Evolutionary conservation across 2,113 vertebrate species (phyloP).

Genomic region (Scalopus aquaticus): DNA sequence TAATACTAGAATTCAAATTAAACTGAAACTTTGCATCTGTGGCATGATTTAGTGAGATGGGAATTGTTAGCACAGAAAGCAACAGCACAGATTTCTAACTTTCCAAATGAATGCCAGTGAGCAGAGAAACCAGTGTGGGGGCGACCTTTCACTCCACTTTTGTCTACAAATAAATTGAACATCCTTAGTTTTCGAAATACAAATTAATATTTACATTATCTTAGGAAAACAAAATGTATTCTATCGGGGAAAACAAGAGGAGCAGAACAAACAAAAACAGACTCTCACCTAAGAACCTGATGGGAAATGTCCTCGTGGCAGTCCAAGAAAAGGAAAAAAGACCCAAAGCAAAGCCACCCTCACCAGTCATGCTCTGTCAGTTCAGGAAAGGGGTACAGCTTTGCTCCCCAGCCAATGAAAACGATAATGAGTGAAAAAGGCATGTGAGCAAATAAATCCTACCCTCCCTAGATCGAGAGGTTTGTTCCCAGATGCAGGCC

Average conservation of each 20-base stretch:
- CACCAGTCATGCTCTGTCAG: neutral
- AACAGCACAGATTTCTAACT: neutral
- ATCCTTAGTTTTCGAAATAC: neutral
- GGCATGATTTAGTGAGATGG: slow-evolving; percentile 16
- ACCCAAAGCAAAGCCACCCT: neutral
- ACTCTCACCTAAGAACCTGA: neutral
- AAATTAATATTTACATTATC: neutral
- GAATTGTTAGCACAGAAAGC: neutral
- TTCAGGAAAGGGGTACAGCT: neutral
- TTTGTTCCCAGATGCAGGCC: neutral
- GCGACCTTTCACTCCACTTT: neutral
- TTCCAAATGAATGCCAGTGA: neutral
- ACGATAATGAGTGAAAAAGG: neutral
- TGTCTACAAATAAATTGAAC: neutral
- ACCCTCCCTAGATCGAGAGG: neutral
- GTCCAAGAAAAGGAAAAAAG: neutral
- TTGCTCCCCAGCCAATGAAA: neutral
- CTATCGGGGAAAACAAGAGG: neutral
- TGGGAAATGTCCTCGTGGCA: neutral
- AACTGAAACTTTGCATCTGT: slow-evolving; percentile 50
- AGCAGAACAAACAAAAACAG: neutral
- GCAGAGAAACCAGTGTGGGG: neutral
- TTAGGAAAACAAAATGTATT: neutral
- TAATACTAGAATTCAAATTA: slow-evolving; percentile 37
- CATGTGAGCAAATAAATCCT: neutral